Evolutionary conservation across 2,797 vertebrate genomes (phyloP).

Genomic region (Rachycentron canadum): DNA sequence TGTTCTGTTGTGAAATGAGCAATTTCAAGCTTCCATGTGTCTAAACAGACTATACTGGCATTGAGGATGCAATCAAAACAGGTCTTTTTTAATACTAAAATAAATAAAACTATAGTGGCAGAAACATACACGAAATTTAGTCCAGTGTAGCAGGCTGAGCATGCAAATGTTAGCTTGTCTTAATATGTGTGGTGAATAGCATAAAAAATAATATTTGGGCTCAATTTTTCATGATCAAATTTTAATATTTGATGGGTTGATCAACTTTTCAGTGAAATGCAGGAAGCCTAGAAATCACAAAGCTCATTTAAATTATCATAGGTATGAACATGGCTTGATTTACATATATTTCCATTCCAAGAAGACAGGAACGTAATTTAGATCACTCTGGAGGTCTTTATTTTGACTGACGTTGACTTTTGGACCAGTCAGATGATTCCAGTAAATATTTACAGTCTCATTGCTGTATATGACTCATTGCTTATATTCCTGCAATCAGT

Average conservation of each 20-base stretch:
- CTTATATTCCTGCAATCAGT: background rate
- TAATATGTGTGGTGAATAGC: background rate
- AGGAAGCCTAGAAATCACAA: slow-evolving; percentile 9
- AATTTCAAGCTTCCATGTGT: no score
- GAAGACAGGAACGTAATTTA: slow-evolving; percentile 32
- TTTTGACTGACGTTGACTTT: slow-evolving; percentile 4
- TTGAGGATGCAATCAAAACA: background rate
- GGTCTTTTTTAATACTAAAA: background rate
- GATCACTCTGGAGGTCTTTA: slow-evolving; percentile 10
- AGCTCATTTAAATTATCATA: slow-evolving; percentile 40
- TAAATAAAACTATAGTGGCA: background rate
- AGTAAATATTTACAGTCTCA: slow-evolving; percentile 7
- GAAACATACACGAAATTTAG: background rate
- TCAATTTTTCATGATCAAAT: background rate
- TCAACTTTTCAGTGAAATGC: slow-evolving; percentile 5
- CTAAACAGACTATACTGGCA: no score
- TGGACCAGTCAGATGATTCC: slow-evolving; percentile 3
- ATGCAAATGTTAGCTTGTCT: background rate
- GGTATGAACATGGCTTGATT: slow-evolving; percentile 38
- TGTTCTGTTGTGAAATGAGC: background rate
- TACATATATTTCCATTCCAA: slow-evolving; percentile 38
- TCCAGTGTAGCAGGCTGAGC: no score
- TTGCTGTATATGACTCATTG: no score
- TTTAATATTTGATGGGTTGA: slow-evolving; percentile 14
- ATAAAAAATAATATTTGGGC: background rate